phyloP scores from a whole-genome alignment of 1,140 invertebrate species.

The Leptinotarsa lineolata region DNA sequence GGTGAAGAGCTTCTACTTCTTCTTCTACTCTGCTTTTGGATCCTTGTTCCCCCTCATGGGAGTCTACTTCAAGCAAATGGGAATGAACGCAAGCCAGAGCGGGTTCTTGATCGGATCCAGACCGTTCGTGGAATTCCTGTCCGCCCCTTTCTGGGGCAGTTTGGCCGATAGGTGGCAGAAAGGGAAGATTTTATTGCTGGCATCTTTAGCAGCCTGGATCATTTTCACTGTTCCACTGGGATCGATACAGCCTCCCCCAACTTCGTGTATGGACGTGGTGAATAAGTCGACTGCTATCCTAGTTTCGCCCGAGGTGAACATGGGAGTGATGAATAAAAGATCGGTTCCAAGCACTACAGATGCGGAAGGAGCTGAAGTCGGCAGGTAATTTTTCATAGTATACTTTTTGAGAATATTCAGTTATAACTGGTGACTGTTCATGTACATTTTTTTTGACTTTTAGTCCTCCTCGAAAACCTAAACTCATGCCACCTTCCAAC shows the following conservation, averaged over 20 bases:
- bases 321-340: slow-evolving; percentile 52
- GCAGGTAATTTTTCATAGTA: too few species aligned
- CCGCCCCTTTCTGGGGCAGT: slow-evolving; percentile 96
- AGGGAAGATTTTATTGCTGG: slow-evolving; percentile 86
- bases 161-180: slow-evolving; percentile 87
- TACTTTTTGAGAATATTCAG: too few species aligned
- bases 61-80: slow-evolving; percentile 98
- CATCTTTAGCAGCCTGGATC: slow-evolving; percentile 92
- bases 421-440: too few species aligned
- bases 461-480: slow-evolving; percentile 36
- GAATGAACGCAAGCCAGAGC: slow-evolving; percentile 95
- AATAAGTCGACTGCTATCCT: slow-evolving; percentile 72
- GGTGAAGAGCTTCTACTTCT: slow-evolving; percentile 98
- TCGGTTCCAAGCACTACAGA: slow-evolving; percentile 29
- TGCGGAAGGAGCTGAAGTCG: too few species aligned
- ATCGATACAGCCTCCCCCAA: slow-evolving; percentile 90
- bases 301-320: slow-evolving; percentile 55
- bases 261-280: slow-evolving; percentile 77
- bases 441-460: neutral
- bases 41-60: slow-evolving; percentile 97
- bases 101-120: slow-evolving; percentile 89
- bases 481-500: slow-evolving; percentile 47
- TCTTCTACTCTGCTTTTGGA: slow-evolving; percentile 99
- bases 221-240: slow-evolving; percentile 94
- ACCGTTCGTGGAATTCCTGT: slow-evolving; percentile 97